Conservation (phyloP, 2,797 vertebrate species). For the Geotrypetes seraphini region DNA sequence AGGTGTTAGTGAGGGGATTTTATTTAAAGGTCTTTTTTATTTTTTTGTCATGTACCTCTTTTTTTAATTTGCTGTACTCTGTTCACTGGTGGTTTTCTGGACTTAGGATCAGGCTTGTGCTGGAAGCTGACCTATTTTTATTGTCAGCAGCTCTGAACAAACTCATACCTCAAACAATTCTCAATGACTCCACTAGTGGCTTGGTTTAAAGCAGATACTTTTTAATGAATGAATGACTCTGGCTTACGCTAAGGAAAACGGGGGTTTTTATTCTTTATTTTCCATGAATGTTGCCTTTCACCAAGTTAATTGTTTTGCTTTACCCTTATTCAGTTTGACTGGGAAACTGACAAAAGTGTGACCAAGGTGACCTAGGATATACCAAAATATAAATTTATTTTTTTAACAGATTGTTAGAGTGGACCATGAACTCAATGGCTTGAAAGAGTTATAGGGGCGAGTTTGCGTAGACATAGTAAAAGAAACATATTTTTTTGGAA, state of each 20-base stretch:
- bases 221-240: neutral
- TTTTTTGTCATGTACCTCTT: neutral
- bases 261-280: too few relatives aligned
- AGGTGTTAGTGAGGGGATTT: too few relatives aligned
- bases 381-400: constrained; percentile 7
- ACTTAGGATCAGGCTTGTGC: too few relatives aligned
- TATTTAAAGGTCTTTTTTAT: too few relatives aligned
- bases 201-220: constrained; percentile 3
- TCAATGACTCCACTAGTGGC: neutral
- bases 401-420: neutral
- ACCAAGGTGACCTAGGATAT: neutral
- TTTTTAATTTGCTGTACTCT: neutral
- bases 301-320: constrained; percentile 7
- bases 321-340: constrained; percentile 4
- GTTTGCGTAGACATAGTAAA: neutral
- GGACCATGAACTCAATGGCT: neutral
- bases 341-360: constrained; percentile 9
- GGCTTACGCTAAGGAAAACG: neutral
- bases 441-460: constrained; percentile 15
- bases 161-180: constrained; percentile 7
- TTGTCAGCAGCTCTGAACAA: constrained; percentile 5
- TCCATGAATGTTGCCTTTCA: constrained; percentile 3
- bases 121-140: constrained; percentile 1
- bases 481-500: neutral
- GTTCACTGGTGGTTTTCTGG: neutral